A percentile compares a stretch with the other conserved stretches of the same genome.
Conservation (phyloP, 2,888 invertebrate species). For the Noctua janthina region DNA sequence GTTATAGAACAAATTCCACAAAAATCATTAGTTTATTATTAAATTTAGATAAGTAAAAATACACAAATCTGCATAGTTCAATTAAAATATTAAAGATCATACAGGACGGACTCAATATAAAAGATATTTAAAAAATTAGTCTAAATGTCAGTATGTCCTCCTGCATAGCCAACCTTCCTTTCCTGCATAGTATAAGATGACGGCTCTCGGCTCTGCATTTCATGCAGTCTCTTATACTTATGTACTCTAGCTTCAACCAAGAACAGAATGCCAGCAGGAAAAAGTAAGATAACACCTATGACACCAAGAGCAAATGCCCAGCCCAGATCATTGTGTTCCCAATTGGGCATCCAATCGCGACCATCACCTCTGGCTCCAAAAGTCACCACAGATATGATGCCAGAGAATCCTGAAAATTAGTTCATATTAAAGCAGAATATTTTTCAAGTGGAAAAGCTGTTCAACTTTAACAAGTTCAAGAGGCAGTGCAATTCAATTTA, state of each 20-base stretch:
- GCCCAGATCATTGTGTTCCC: constrained; percentile 98
- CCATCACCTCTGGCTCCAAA: constrained; percentile 98
- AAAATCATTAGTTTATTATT: constrained; percentile 5
- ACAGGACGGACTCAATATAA: constrained; percentile 57
- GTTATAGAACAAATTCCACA: constrained; percentile 14
- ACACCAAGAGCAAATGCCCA: constrained; percentile 98
- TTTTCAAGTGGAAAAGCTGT: neutral
- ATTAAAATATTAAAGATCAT: constrained; percentile 14
- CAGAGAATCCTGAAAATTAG: constrained; percentile 92
- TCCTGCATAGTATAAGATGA: constrained; percentile 93
- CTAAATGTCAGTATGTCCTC: constrained; percentile 94
- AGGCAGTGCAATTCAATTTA: neutral
- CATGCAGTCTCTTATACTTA: constrained; percentile 93
- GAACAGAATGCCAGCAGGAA: constrained; percentile 95
- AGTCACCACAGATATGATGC: constrained; percentile 95
- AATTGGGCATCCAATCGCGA: constrained; percentile 98
- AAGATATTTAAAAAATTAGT: constrained; percentile 1
- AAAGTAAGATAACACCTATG: constrained; percentile 93
- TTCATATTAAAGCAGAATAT: neutral
- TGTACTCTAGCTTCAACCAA: constrained; percentile 95
- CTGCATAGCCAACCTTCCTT: constrained; percentile 89
- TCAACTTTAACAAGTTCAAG: neutral
- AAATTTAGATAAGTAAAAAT: neutral
- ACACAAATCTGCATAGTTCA: constrained; percentile 7
- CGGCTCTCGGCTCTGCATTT: constrained; percentile 92